A percentile compares a stretch with the other conserved stretches of the same genome.
Conservation (phyloP, 2,113 vertebrate species). For the Tetrax tetrax region DNA sequence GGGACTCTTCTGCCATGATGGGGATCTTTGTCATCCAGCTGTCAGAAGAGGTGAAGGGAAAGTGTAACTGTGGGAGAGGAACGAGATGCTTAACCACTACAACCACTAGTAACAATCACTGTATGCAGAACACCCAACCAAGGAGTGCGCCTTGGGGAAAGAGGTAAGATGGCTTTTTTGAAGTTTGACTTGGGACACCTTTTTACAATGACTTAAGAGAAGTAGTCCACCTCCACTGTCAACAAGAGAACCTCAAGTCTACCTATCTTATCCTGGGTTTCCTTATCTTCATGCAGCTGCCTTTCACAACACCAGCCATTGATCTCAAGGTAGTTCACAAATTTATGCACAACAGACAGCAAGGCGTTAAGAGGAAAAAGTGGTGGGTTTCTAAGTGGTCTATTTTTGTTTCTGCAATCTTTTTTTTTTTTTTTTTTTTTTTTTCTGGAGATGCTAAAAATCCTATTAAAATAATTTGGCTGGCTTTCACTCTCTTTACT, state of each 20-base stretch:
- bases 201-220: not conserved
- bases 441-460: not conserved
- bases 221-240: not conserved
- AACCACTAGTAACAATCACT: not conserved
- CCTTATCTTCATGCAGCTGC: not conserved
- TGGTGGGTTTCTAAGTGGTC: not conserved
- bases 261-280: not conserved
- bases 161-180: not conserved
- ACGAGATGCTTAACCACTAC: not conserved
- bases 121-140: not conserved
- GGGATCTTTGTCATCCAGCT: not conserved
- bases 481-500: not conserved
- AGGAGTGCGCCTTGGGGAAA: not conserved
- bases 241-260: not conserved
- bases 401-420: not conserved
- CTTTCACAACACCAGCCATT: not conserved
- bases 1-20: not conserved
- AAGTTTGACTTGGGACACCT: not conserved
- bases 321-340: not conserved
- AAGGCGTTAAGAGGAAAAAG: not conserved
- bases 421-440: not conserved
- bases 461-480: conserved; percentile 9
- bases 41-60: not conserved
- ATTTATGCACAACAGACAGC: not conserved
- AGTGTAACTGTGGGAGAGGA: not conserved